These are phyloP conservation scores for Fragum sueziense DNA, from an alignment of 2,888 invertebrate genomes.

Conservation along the genomic window DNA sequence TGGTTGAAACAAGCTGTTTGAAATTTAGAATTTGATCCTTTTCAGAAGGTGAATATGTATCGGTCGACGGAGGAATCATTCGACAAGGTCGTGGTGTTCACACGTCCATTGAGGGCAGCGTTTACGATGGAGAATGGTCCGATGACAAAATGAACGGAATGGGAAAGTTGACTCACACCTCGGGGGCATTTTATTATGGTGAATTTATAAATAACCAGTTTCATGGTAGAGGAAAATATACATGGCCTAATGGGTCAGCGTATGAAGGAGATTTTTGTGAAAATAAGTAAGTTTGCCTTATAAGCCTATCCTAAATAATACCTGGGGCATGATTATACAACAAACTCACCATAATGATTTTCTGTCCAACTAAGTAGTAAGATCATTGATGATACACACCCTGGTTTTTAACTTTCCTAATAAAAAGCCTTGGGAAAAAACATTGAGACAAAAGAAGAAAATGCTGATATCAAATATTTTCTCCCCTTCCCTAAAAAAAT, in stretches of 20 bases:
- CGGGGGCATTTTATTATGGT: constrained; percentile 79
- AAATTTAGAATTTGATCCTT: too few relatives aligned
- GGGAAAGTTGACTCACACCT: constrained; percentile 76
- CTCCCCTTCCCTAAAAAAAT: too few relatives aligned
- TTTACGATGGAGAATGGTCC: constrained; percentile 78
- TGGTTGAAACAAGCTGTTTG: too few relatives aligned
- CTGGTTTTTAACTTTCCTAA: too few relatives aligned
- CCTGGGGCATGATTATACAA: too few relatives aligned
- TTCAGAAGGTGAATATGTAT: constrained; percentile 79
- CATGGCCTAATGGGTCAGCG: constrained; percentile 80
- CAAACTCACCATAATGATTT: too few relatives aligned
- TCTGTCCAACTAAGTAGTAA: too few relatives aligned
- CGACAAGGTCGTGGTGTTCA: constrained; percentile 77
- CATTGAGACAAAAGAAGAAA: too few relatives aligned
- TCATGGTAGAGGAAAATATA: constrained; percentile 79
- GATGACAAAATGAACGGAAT: constrained; percentile 81
- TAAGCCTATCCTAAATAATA: too few relatives aligned
- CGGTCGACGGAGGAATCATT: constrained; percentile 74
- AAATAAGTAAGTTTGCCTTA: constrained; percentile 72
- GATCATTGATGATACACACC: too few relatives aligned
- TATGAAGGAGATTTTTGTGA: constrained; percentile 80
- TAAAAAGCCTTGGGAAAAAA: too few relatives aligned
- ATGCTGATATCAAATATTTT: too few relatives aligned
- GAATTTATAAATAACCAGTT: constrained; percentile 80
- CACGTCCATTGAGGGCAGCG: constrained; percentile 73